These are phyloP conservation scores for Drosophila willistoni DNA, from an alignment of 1,140 invertebrate species.

Conservation along the genomic window DNA sequence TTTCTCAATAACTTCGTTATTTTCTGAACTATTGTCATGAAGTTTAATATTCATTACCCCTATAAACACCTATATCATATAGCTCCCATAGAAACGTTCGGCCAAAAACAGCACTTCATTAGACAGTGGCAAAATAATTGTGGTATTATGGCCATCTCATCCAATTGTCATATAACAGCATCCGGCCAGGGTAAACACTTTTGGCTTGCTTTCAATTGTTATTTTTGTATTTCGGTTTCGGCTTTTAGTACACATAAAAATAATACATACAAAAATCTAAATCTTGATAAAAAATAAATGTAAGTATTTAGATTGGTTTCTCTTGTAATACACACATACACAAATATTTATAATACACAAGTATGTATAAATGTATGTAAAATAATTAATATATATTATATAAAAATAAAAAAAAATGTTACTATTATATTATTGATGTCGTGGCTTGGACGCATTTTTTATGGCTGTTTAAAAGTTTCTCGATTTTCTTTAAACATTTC, in stretches of 20 bases:
- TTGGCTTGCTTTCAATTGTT: slow-evolving; percentile 29
- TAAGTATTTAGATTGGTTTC: slow-evolving; percentile 45
- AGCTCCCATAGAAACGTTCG: too few relatives aligned
- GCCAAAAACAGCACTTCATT: too few relatives aligned
- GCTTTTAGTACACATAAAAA: slow-evolving; percentile 44
- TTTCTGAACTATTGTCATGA: too few relatives aligned
- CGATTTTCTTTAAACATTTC: slow-evolving; percentile 28
- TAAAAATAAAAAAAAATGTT: slow-evolving; percentile 27
- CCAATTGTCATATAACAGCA: too few relatives aligned
- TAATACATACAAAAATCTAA: slow-evolving; percentile 53
- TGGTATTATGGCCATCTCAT: too few relatives aligned
- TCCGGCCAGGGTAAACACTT: too few relatives aligned
- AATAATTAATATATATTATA: slow-evolving; percentile 1
- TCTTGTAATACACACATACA: slow-evolving; percentile 38
- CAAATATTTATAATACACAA: slow-evolving; percentile 41
- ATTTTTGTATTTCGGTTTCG: slow-evolving; percentile 46
- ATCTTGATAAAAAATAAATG: slow-evolving; percentile 52
- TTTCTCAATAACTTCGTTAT: too few relatives aligned
- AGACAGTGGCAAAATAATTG: too few relatives aligned
- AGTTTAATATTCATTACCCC: too few relatives aligned
- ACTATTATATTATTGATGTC: slow-evolving; percentile 23
- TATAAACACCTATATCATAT: too few relatives aligned
- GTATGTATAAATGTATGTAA: slow-evolving; percentile 23
- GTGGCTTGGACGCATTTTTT: slow-evolving; percentile 46
- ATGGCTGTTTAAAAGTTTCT: slow-evolving; percentile 29